phyloP scores from a whole-genome alignment of 2,888 invertebrate species.

The Mycogona germanica region DNA sequence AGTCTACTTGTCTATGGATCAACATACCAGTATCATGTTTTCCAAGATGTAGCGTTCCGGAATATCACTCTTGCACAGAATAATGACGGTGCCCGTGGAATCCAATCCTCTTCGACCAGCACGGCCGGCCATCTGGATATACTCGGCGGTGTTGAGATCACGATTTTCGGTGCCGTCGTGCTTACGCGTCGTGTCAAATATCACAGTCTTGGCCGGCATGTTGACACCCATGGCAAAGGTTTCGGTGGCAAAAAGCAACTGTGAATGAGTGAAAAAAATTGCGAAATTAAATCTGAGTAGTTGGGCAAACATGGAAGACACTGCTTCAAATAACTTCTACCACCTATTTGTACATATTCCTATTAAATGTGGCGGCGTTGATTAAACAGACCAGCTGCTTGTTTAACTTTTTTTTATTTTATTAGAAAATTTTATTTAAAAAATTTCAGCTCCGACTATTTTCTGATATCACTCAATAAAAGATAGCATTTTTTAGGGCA shows the following conservation, averaged over 20 bases:
- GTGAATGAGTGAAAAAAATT: constrained; percentile 33
- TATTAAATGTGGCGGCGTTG: too few relatives aligned
- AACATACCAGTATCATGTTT: constrained; percentile 65
- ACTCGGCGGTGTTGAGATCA: constrained; percentile 77
- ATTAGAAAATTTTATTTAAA: too few relatives aligned
- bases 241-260: constrained; percentile 95
- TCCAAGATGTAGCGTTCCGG: constrained; percentile 60
- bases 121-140: constrained; percentile 97
- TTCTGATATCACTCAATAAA: too few relatives aligned
- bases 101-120: constrained; percentile 92
- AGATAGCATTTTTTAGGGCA: too few relatives aligned
- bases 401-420: too few relatives aligned
- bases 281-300: background rate
- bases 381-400: too few relatives aligned
- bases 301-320: too few relatives aligned
- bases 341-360: too few relatives aligned
- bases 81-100: constrained; percentile 85
- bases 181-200: constrained; percentile 85
- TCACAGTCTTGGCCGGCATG: constrained; percentile 97
- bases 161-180: constrained; percentile 74
- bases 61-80: constrained; percentile 66
- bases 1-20: background rate
- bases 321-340: too few relatives aligned
- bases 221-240: constrained; percentile 99
- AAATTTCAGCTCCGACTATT: too few relatives aligned